Evolutionary conservation across 2,113 vertebrate species (phyloP).

Genomic region (Oplegnathus fasciatus): DNA sequence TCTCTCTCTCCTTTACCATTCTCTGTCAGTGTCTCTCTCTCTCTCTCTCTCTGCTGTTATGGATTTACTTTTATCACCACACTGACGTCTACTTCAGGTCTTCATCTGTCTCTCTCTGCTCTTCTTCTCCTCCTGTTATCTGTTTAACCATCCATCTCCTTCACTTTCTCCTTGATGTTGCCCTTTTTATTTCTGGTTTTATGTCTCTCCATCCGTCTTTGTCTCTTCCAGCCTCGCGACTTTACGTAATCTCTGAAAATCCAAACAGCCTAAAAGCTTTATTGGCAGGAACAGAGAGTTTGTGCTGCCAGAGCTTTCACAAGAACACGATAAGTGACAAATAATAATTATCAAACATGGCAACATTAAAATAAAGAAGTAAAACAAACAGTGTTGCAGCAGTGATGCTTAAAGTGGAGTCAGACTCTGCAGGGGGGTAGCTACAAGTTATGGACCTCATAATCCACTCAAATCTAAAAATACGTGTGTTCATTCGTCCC

Average conservation of each 20-base stretch:
- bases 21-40: neutral
- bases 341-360: conserved; percentile 16
- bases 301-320: conserved; percentile 24
- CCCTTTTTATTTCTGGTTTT: no score
- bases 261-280: conserved; percentile 45
- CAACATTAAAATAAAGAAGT: neutral
- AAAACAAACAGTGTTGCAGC: neutral
- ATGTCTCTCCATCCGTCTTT: neutral
- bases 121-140: neutral
- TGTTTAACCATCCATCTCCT: neutral
- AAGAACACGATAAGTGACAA: conserved; percentile 7
- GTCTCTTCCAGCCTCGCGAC: neutral
- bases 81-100: conserved; percentile 12
- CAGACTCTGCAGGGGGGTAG: neutral
- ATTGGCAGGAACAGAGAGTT: conserved; percentile 9
- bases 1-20: neutral
- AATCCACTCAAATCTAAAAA: no score
- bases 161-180: no score
- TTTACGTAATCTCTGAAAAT: conserved; percentile 36
- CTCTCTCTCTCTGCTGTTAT: neutral
- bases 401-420: neutral
- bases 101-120: neutral
- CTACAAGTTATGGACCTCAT: neutral
- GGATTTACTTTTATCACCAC: conserved; percentile 24
- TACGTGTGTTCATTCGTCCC: no score